Conservation (phyloP, 2,113 vertebrate genomes). For the Promerops cafer region DNA sequence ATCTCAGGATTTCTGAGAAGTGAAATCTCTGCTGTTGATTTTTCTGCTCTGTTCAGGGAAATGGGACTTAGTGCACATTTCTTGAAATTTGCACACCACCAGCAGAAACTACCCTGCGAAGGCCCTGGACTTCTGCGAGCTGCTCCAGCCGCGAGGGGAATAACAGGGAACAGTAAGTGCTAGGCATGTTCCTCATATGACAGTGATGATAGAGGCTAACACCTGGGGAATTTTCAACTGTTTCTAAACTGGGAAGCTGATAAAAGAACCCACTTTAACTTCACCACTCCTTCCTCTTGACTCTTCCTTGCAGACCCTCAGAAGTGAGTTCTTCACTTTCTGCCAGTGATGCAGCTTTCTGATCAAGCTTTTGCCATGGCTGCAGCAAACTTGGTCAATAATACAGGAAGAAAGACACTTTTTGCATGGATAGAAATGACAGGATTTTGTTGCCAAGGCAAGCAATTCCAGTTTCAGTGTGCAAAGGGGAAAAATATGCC, state of each 20-base stretch:
- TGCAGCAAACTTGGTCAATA: background rate
- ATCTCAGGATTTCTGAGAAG: background rate
- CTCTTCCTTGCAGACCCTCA: background rate
- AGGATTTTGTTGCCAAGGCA: constrained; percentile 26
- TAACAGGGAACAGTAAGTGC: background rate
- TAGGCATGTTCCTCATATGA: background rate
- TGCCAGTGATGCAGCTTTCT: background rate
- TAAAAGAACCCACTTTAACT: background rate
- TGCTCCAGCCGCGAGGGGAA: fast-evolving
- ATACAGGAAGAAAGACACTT: background rate
- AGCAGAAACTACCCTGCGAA: background rate
- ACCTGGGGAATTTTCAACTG: background rate
- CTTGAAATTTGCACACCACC: background rate
- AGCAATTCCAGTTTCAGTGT: background rate
- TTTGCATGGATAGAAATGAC: background rate
- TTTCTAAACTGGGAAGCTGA: background rate
- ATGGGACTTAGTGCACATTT: background rate
- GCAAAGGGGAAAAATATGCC: background rate
- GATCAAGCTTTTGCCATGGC: background rate
- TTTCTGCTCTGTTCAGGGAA: background rate
- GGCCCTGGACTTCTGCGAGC: background rate
- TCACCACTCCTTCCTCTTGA: background rate
- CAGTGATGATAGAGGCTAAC: background rate
- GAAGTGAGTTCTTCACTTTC: background rate
- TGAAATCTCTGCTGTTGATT: background rate